Percentiles rank a stretch among this genome's conserved stretches.
phyloP scores from a whole-genome alignment of 2,797 vertebrate species.

The Orientallactaga sibirica region DNA sequence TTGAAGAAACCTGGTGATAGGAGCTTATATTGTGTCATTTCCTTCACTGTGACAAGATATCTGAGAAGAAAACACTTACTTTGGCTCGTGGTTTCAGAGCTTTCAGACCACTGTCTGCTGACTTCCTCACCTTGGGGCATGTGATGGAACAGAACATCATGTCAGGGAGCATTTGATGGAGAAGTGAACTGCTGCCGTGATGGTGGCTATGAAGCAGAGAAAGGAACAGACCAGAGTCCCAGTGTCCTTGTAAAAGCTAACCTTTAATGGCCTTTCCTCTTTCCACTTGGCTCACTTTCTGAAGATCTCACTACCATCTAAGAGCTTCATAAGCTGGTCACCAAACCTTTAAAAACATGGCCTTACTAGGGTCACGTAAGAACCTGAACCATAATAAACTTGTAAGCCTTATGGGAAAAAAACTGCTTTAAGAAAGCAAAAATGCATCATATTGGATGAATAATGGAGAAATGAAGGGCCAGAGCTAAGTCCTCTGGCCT shows the following conservation, averaged over 20 bases:
- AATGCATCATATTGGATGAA: background rate
- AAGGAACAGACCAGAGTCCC: background rate
- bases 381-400: background rate
- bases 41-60: background rate
- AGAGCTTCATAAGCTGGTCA: background rate
- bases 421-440: background rate
- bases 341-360: background rate
- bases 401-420: background rate
- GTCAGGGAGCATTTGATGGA: background rate
- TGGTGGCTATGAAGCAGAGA: background rate
- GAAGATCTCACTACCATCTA: background rate
- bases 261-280: background rate
- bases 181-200: background rate
- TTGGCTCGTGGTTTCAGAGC: background rate
- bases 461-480: background rate
- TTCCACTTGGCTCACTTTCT: background rate
- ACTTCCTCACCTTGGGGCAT: too few relatives aligned
- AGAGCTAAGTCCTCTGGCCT: background rate
- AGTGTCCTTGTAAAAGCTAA: too few relatives aligned
- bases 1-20: background rate
- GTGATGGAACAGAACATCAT: too few relatives aligned
- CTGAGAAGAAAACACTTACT: background rate
- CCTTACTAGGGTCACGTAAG: background rate
- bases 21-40: background rate
- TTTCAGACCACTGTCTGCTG: background rate